A percentile compares a stretch with the other conserved stretches of the same genome.
These are phyloP conservation scores for Paragorgia papillata DNA, from an alignment of 92 coral and sea anemone genomes.

Conservation along the genomic window DNA sequence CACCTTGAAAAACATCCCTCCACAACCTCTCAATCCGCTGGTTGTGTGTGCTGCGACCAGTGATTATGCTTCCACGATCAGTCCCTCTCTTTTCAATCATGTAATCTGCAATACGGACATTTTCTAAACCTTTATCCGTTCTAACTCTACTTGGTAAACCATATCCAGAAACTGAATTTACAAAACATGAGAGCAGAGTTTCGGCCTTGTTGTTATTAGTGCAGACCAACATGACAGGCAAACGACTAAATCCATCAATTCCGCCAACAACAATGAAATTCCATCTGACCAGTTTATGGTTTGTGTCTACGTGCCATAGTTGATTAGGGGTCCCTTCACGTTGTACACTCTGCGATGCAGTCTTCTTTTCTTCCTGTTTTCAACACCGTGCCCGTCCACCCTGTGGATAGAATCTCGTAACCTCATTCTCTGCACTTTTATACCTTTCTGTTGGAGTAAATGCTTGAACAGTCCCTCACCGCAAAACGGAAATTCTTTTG, in stretches of 20 bases:
- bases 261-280: conserved; percentile 37
- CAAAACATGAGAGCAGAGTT: conserved; percentile 34
- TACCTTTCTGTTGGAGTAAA: conserved; percentile 46
- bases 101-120: conserved; percentile 48
- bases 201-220: conserved; percentile 49
- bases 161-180: conserved; percentile 3
- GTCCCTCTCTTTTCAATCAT: too few relatives aligned
- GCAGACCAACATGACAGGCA: conserved; percentile 43
- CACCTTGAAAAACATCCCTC: too few relatives aligned
- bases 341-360: conserved; percentile 47
- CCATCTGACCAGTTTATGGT: conserved; percentile 51
- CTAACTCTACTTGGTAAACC: conserved; percentile 52
- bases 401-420: conserved; percentile 69
- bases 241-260: conserved; percentile 51
- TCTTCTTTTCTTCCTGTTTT: conserved; percentile 48
- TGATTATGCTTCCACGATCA: too few relatives aligned
- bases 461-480: conserved; percentile 58
- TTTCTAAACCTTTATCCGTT: conserved; percentile 49
- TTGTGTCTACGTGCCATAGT: conserved; percentile 48
- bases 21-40: too few relatives aligned
- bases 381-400: conserved; percentile 40
- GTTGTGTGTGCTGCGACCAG: too few relatives aligned
- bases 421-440: conserved; percentile 68
- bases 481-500: conserved; percentile 61
- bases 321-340: conserved; percentile 50